Conservation (phyloP, 1,140 invertebrate genomes). For the Phortica variegata region DNA sequence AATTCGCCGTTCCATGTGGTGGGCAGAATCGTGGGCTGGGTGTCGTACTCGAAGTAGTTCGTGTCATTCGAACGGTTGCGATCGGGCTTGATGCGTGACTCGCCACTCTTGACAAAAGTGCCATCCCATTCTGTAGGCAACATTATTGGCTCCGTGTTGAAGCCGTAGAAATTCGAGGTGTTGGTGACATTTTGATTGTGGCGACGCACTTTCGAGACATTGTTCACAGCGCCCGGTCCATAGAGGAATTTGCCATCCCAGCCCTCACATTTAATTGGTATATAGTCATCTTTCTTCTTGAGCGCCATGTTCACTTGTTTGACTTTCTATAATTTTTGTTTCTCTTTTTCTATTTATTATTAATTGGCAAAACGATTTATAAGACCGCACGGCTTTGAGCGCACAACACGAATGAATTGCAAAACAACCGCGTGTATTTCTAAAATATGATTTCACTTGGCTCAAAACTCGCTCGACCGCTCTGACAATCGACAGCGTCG, state of each 20-base stretch:
- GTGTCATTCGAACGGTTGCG: slow-evolving; percentile 50
- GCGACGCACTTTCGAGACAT: slow-evolving; percentile 48
- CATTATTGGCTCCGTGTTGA: slow-evolving; percentile 40
- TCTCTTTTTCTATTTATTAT: too few species aligned
- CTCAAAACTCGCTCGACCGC: too few species aligned
- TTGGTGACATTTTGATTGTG: slow-evolving; percentile 51
- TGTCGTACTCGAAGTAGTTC: slow-evolving; percentile 41
- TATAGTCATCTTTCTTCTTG: slow-evolving; percentile 47
- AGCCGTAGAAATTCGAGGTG: slow-evolving; percentile 52
- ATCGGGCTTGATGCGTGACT: slow-evolving; percentile 37
- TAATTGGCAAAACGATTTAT: too few species aligned
- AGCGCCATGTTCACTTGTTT: slow-evolving; percentile 28
- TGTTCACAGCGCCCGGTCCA: slow-evolving; percentile 39
- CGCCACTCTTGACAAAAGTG: slow-evolving; percentile 42
- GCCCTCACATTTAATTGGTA: slow-evolving; percentile 55
- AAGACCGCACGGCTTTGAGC: too few species aligned
- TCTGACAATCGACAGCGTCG: too few species aligned
- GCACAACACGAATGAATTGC: too few species aligned
- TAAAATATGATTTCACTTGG: too few species aligned
- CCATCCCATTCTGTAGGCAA: slow-evolving; percentile 52
- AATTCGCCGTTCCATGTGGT: slow-evolving; percentile 51
- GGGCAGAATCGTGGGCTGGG: slow-evolving; percentile 40
- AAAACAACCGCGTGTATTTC: too few species aligned
- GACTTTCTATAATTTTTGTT: too few species aligned
- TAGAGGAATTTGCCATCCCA: slow-evolving; percentile 55